Conservation (phyloP, 2,797 vertebrate species). For the Sebastes melanostomus region DNA sequence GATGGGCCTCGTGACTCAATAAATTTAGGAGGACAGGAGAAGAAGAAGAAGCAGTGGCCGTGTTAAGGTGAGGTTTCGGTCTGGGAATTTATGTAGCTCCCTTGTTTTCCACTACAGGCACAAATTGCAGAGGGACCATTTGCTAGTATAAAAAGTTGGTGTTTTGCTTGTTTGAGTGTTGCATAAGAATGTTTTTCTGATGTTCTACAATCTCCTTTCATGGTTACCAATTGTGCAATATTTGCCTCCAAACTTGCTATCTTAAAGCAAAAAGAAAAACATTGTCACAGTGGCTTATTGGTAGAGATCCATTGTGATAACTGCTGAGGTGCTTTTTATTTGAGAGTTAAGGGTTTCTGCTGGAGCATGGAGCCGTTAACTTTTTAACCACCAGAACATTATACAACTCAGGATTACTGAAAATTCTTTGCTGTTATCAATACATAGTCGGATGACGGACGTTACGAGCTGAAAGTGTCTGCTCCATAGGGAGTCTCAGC, state of each 20-base stretch:
- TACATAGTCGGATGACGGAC: too few relatives aligned
- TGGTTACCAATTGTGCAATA: neutral
- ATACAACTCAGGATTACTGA: neutral
- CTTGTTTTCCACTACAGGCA: neutral
- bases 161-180: neutral
- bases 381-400: neutral
- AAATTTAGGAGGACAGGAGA: conserved; percentile 61
- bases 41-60: conserved; percentile 1
- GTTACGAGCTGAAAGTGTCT: too few relatives aligned
- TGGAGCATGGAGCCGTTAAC: neutral
- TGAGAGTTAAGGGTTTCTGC: neutral
- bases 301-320: neutral
- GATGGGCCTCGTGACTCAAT: conserved; percentile 67
- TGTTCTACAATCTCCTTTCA: neutral
- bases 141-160: neutral
- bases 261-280: neutral
- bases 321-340: neutral
- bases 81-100: conserved; percentile 5
- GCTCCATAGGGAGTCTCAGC: too few relatives aligned
- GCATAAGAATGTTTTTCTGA: neutral
- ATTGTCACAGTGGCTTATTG: neutral
- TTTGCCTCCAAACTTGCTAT: neutral
- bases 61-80: conserved; percentile 39
- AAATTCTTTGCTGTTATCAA: neutral
- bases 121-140: neutral